These are phyloP conservation scores for Pygoscelis adeliae DNA, from an alignment of 2,113 vertebrate genomes.

Conservation along the genomic window DNA sequence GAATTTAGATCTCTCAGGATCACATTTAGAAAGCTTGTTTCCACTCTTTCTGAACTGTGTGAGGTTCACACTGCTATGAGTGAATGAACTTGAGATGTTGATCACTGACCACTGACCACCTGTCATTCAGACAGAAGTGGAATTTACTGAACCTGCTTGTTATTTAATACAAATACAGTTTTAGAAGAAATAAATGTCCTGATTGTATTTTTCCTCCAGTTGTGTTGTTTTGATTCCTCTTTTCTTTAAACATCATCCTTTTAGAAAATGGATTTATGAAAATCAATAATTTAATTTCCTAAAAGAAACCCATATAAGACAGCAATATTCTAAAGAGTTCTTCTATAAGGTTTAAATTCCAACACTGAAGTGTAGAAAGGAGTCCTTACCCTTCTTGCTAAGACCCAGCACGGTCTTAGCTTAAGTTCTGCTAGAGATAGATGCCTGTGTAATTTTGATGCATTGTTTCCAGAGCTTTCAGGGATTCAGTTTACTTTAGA, in stretches of 20 bases:
- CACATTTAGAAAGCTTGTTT: not conserved
- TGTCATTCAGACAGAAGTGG: not conserved
- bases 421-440: not conserved
- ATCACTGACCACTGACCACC: not conserved
- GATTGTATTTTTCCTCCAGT: not conserved
- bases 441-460: not conserved
- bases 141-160: not conserved
- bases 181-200: not conserved
- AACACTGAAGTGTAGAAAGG: not conserved
- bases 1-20: not conserved
- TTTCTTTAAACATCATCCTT: not conserved
- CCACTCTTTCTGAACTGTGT: not conserved
- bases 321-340: not conserved
- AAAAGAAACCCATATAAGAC: not conserved
- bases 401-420: not conserved
- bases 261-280: not conserved
- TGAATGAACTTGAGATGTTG: not conserved
- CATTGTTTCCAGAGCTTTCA: not conserved
- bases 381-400: not conserved
- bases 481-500: not conserved
- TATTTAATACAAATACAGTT: not conserved
- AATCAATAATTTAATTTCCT: not conserved
- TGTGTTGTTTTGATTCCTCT: not conserved
- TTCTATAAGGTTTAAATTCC: not conserved
- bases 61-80: not conserved